Evolutionary conservation across 2,888 invertebrate genomes (phyloP).

Genomic region (Apantesis nais): DNA sequence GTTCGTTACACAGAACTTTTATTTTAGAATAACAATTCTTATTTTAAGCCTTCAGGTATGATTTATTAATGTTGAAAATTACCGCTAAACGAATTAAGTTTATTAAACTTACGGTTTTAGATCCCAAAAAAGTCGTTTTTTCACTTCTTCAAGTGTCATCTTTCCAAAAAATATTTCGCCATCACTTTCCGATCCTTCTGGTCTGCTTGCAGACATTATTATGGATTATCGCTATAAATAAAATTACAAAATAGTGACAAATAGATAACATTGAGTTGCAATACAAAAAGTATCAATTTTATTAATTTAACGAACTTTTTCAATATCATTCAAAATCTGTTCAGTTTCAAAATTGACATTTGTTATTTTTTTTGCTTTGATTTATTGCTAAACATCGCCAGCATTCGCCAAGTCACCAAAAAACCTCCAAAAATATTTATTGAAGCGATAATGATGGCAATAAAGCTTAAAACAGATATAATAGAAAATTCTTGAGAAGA

Average conservation of each 20-base stretch:
- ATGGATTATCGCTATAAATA: neutral
- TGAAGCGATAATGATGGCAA: no score
- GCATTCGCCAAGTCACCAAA: no score
- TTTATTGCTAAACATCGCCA: neutral
- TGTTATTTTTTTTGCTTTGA: neutral
- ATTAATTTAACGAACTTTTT: slow-evolving; percentile 4
- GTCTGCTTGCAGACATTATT: slow-evolving; percentile 11
- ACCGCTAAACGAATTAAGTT: neutral
- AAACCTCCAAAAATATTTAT: no score
- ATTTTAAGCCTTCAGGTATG: no score
- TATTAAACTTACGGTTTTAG: slow-evolving; percentile 54
- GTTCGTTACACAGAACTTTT: no score
- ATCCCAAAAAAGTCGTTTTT: slow-evolving; percentile 56
- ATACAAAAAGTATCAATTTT: slow-evolving; percentile 3
- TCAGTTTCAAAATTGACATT: neutral
- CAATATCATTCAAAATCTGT: neutral
- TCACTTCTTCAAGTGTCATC: slow-evolving; percentile 66
- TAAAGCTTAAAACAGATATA: no score
- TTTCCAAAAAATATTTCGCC: slow-evolving; percentile 70
- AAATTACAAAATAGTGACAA: slow-evolving; percentile 2
- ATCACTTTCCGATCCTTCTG: slow-evolving; percentile 52
- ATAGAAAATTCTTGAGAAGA: no score
- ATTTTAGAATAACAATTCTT: no score
- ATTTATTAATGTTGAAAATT: neutral
- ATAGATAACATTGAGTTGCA: neutral